Percentiles rank a stretch among this genome's conserved stretches.
Evolutionary conservation across 2,888 invertebrate species (phyloP).

Genomic region (Nebria brevicollis): DNA sequence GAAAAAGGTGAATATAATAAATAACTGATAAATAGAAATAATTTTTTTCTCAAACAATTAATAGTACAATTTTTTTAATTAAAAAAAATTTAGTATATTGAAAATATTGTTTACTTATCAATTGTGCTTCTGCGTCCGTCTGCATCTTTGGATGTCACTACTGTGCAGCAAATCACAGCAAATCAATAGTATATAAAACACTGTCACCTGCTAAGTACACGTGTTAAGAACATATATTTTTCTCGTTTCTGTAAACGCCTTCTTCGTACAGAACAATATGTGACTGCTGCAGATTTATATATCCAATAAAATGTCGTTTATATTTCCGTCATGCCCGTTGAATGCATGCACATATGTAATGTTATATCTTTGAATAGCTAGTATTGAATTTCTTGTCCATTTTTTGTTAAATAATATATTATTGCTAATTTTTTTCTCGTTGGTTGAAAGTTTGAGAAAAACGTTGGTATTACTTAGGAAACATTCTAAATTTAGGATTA

Average conservation of each 20-base stretch:
- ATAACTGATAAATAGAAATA: no score
- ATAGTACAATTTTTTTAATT: no score
- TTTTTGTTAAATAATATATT: not conserved
- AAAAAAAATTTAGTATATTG: not conserved
- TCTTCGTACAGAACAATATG: not conserved
- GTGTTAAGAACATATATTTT: not conserved
- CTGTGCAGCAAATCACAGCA: not conserved
- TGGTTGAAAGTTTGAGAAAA: not conserved
- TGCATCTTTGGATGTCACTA: not conserved
- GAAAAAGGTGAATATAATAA: no score
- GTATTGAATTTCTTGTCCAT: not conserved
- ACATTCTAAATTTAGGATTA: no score
- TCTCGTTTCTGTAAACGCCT: not conserved
- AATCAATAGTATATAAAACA: not conserved
- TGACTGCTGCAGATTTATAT: not conserved
- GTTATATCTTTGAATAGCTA: not conserved
- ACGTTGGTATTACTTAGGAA: no score
- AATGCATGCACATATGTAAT: not conserved
- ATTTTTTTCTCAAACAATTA: no score
- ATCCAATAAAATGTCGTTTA: not conserved
- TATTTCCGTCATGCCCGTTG: not conserved
- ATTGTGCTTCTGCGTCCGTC: not conserved
- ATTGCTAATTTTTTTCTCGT: not conserved
- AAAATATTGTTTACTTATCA: not conserved
- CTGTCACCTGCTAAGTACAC: not conserved